A percentile compares a stretch with the other conserved stretches of the same genome.
These are phyloP conservation scores for Noctilio leporinus DNA, from an alignment of 2,113 vertebrate genomes.

Conservation along the genomic window DNA sequence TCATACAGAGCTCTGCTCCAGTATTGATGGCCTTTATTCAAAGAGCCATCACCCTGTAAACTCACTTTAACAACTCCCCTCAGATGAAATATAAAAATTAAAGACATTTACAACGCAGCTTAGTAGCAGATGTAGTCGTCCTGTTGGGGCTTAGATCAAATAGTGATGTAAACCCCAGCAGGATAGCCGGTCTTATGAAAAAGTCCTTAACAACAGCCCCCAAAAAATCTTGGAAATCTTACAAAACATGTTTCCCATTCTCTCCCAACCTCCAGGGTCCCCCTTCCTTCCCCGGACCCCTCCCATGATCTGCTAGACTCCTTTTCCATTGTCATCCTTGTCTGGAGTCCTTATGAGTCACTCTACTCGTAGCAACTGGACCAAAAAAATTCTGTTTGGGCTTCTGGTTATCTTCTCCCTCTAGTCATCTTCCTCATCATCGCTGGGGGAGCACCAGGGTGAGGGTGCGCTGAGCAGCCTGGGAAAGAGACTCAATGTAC, in stretches of 20 bases:
- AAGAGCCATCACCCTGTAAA: constrained; percentile 85
- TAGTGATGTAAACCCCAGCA: constrained; percentile 81
- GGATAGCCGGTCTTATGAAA: constrained; percentile 80
- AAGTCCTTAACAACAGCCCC: constrained; percentile 74
- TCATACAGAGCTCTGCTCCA: constrained; percentile 78
- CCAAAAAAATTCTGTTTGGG: constrained; percentile 34
- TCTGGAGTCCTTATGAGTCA: constrained; percentile 71
- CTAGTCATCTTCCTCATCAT: constrained; percentile 46
- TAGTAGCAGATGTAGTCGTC: constrained; percentile 86
- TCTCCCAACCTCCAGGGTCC: constrained; percentile 48
- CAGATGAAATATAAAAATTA: constrained; percentile 88
- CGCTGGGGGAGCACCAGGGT: neutral
- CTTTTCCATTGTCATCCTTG: constrained; percentile 71
- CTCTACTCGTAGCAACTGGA: constrained; percentile 1
- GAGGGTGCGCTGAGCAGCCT: neutral
- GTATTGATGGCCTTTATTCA: constrained; percentile 83
- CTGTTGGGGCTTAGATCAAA: constrained; percentile 84
- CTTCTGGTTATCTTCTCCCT: constrained; percentile 70
- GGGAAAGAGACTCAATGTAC: neutral
- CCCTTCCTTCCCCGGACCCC: neutral
- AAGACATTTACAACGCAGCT: constrained; percentile 87
- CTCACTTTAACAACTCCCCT: constrained; percentile 83
- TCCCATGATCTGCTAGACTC: constrained; percentile 50
- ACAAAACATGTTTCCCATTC: constrained; percentile 78
- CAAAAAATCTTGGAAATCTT: constrained; percentile 73